Conservation (phyloP, 2,797 vertebrate genomes). For the Melanotaenia nigrans region DNA sequence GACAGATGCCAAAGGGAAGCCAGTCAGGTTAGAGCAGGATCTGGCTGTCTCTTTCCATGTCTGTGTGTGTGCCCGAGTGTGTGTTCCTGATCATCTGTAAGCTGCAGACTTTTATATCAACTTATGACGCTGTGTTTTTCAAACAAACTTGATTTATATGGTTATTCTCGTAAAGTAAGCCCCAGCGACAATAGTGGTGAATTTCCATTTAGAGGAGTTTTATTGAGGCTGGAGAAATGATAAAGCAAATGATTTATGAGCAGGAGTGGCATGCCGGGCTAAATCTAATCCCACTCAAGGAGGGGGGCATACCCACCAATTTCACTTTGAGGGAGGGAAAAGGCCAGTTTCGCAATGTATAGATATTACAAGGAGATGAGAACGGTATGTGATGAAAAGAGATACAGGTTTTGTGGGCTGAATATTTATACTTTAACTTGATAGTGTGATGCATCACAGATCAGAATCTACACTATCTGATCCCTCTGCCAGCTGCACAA, state of each 20-base stretch:
- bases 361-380: slow-evolving; percentile 52
- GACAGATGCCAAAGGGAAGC: slow-evolving; percentile 45
- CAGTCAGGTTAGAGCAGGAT: slow-evolving; percentile 20
- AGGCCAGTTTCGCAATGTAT: slow-evolving; percentile 55
- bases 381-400: slow-evolving; percentile 31
- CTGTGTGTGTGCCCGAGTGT: not conserved
- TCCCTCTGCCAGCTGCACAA: slow-evolving; percentile 11
- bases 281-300: slow-evolving; percentile 52
- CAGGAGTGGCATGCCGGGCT: slow-evolving; percentile 41
- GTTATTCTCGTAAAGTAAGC: slow-evolving; percentile 66
- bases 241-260: slow-evolving; percentile 77
- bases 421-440: slow-evolving; percentile 47
- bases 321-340: slow-evolving; percentile 37
- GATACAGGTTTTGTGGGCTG: slow-evolving; percentile 33
- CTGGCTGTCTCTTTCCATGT: slow-evolving; percentile 2
- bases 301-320: not conserved
- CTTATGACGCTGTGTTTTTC: slow-evolving; percentile 32
- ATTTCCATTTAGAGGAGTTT: slow-evolving; percentile 80
- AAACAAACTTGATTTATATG: slow-evolving; percentile 71
- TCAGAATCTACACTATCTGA: slow-evolving; percentile 23
- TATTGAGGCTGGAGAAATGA: slow-evolving; percentile 68
- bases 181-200: slow-evolving; percentile 40
- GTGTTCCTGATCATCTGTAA: slow-evolving; percentile 30
- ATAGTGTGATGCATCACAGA: slow-evolving; percentile 39
- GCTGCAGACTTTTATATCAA: slow-evolving; percentile 26